Evolutionary conservation across 2,797 vertebrate species (phyloP).

Genomic region (Coilia nasus): DNA sequence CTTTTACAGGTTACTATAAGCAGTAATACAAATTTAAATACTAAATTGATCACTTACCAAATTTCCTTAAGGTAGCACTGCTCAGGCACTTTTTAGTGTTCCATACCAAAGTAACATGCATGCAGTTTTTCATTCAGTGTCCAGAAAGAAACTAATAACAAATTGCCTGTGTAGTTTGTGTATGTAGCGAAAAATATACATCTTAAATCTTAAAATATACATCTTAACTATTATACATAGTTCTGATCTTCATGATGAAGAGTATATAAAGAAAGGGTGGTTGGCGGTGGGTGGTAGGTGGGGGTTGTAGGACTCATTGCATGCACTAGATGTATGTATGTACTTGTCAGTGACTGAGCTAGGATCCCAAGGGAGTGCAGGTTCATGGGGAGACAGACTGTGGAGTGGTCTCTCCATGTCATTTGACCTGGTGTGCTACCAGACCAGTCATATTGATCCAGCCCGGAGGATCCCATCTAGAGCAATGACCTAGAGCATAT

Average conservation of each 20-base stretch:
- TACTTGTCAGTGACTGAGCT: constrained; percentile 48
- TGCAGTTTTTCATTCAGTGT: too few species aligned
- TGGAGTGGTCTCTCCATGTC: constrained; percentile 40
- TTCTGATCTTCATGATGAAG: neutral
- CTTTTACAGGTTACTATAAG: neutral
- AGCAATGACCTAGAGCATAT: constrained; percentile 57
- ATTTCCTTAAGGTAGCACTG: too few species aligned
- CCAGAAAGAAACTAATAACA: too few species aligned
- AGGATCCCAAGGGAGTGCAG: constrained; percentile 45
- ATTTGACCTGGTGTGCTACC: constrained; percentile 53
- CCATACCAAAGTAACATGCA: too few species aligned
- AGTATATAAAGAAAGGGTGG: too few species aligned
- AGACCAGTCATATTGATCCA: constrained; percentile 60
- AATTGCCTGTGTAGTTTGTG: too few species aligned
- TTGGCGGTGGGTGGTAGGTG: neutral
- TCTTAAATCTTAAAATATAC: too few species aligned
- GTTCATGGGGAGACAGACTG: constrained; percentile 48
- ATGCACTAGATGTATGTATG: constrained; percentile 22
- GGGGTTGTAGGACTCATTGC: neutral
- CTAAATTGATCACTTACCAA: neutral
- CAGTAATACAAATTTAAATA: neutral
- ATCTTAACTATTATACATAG: neutral
- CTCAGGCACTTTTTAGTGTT: too few species aligned
- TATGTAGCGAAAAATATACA: too few species aligned
- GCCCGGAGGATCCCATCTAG: constrained; percentile 41